Percentiles rank a stretch among this genome's conserved stretches.
These are phyloP conservation scores for Limnephilus auricula DNA, from an alignment of 2,888 invertebrate genomes.

Conservation along the genomic window DNA sequence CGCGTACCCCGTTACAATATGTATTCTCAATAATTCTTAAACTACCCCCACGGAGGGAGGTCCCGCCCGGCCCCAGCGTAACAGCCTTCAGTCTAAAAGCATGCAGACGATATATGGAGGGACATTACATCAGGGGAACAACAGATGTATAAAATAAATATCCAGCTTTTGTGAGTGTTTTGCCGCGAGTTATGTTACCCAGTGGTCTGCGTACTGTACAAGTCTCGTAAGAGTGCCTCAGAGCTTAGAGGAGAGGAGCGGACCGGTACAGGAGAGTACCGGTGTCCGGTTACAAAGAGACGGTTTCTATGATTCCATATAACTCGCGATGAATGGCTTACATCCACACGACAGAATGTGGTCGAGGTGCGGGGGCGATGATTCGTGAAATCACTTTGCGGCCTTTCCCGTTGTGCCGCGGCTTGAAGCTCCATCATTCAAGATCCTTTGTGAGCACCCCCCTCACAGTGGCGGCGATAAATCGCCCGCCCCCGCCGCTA, in stretches of 20 bases:
- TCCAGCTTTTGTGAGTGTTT: conserved; percentile 72
- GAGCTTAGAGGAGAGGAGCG: not conserved
- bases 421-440: conserved; percentile 64
- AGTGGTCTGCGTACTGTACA: not conserved
- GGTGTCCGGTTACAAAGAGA: conserved; percentile 51
- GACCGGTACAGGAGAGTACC: conserved; percentile 52
- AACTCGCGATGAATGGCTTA: conserved; percentile 62
- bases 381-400: conserved; percentile 67
- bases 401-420: conserved; percentile 63
- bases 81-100: conserved; percentile 81
- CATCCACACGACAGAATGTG: conserved; percentile 67
- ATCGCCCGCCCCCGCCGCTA: conserved; percentile 52
- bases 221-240: not conserved
- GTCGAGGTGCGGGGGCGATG: conserved; percentile 67
- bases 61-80: conserved; percentile 67
- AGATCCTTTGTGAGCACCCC: conserved; percentile 63
- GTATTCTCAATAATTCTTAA: conserved; percentile 64
- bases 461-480: conserved; percentile 55
- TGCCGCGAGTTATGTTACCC: conserved; percentile 33
- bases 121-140: conserved; percentile 81
- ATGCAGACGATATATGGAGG: conserved; percentile 81
- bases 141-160: conserved; percentile 80
- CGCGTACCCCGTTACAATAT: conserved; percentile 65
- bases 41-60: conserved; percentile 37
- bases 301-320: conserved; percentile 46